Evolutionary conservation across 2,888 invertebrate species (phyloP).

Genomic region (Melipona bicolor): DNA sequence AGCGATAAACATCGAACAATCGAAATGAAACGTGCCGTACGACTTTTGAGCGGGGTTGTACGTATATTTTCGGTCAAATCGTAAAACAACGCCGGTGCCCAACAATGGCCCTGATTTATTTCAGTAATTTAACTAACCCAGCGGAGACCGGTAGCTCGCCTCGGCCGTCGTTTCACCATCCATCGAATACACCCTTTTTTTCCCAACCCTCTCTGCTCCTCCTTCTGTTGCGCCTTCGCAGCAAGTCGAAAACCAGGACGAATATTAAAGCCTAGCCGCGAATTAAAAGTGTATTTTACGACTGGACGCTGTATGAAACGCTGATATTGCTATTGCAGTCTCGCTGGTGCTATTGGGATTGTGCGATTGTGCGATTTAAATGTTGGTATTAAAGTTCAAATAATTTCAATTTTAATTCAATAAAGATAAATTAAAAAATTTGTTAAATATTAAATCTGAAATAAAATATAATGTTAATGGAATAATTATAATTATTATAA

Average conservation of each 20-base stretch:
- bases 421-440: too few relatives aligned
- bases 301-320: conserved; percentile 23
- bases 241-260: conserved; percentile 37
- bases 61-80: conserved; percentile 59
- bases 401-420: too few relatives aligned
- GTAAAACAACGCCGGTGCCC: conserved; percentile 65
- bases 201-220: neutral
- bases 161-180: conserved; percentile 16
- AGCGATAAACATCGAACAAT: too few relatives aligned
- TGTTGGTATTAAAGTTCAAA: too few relatives aligned
- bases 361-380: neutral
- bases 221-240: neutral
- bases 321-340: neutral
- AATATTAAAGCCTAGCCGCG: conserved; percentile 67
- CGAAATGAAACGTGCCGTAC: too few relatives aligned
- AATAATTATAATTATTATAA: too few relatives aligned
- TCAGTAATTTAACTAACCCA: conserved; percentile 74
- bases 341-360: neutral
- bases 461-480: too few relatives aligned
- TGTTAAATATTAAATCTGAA: too few relatives aligned
- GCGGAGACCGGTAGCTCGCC: conserved; percentile 22
- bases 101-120: conserved; percentile 76
- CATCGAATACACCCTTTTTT: conserved; percentile 15
- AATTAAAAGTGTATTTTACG: conserved; percentile 75
- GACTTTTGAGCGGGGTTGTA: too few relatives aligned